Evolutionary conservation across 2,888 invertebrate species (phyloP).

Genomic region (Hemithea aestivaria): DNA sequence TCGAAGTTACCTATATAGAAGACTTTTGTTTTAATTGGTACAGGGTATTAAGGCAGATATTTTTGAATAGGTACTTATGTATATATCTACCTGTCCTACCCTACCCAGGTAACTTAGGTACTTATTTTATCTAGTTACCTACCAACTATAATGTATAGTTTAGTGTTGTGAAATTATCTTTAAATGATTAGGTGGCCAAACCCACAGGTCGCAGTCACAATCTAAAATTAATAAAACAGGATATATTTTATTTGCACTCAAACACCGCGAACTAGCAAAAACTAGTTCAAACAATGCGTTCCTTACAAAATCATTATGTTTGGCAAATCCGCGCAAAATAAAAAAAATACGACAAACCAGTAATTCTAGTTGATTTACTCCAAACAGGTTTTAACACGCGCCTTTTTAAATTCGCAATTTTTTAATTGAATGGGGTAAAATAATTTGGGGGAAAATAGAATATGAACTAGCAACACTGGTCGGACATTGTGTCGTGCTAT

Average conservation of each 20-base stretch:
- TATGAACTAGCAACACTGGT: constrained; percentile 44
- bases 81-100: too few relatives aligned
- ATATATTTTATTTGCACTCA: constrained; percentile 45
- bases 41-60: too few relatives aligned
- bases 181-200: too few relatives aligned
- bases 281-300: constrained; percentile 50
- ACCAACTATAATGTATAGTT: too few relatives aligned
- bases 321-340: constrained; percentile 63
- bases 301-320: constrained; percentile 63
- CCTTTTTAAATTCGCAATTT: constrained; percentile 63
- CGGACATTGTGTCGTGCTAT: constrained; percentile 39
- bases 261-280: constrained; percentile 51
- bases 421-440: constrained; percentile 28
- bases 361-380: constrained; percentile 54
- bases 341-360: constrained; percentile 52
- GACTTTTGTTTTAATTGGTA: too few relatives aligned
- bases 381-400: constrained; percentile 65
- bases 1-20: too few relatives aligned
- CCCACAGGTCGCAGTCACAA: too few relatives aligned
- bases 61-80: too few relatives aligned
- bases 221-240: too few relatives aligned
- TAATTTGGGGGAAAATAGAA: constrained; percentile 21
- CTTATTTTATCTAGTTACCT: too few relatives aligned
- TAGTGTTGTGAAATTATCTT: too few relatives aligned
- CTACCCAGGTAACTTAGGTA: too few relatives aligned